Percentiles rank a stretch among this genome's conserved stretches.
phyloP scores from a whole-genome alignment of 2,113 vertebrate genomes.

The Sardina pilchardus region DNA sequence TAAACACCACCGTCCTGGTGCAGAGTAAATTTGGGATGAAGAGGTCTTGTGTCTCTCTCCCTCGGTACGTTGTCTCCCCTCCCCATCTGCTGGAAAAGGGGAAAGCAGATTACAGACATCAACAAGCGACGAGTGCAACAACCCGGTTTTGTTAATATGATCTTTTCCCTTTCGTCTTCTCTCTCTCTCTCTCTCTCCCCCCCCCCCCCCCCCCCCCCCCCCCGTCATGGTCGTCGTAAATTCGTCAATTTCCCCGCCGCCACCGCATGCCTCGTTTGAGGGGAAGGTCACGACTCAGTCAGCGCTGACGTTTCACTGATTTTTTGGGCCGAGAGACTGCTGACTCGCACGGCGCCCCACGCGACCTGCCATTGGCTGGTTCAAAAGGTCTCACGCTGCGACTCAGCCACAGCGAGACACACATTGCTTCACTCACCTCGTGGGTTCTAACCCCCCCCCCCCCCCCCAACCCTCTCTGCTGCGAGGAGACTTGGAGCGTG shows the following conservation, averaged over 20 bases:
- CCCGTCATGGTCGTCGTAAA: background rate
- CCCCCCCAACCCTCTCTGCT: no score
- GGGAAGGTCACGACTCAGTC: background rate
- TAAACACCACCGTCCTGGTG: background rate
- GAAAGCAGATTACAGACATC: constrained; percentile 1
- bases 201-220: no score
- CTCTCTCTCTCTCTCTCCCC: no score
- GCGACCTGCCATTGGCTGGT: background rate
- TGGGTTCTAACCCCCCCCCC: background rate
- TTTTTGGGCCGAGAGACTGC: background rate
- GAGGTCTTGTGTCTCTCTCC: constrained; percentile 2
- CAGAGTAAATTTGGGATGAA: background rate
- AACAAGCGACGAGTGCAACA: background rate
- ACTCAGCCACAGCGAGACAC: background rate
- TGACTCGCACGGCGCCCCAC: background rate
- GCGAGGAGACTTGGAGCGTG: background rate
- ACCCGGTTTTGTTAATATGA: background rate
- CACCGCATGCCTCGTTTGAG: background rate
- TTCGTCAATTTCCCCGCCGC: background rate
- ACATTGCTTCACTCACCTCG: background rate
- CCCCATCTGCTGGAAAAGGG: background rate
- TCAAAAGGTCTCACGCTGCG: background rate
- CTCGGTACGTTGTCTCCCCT: background rate
- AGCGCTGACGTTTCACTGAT: background rate
- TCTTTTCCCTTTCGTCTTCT: background rate